Evolutionary conservation across 2,888 invertebrate species (phyloP).

Genomic region (Drosophila demipolita): DNA sequence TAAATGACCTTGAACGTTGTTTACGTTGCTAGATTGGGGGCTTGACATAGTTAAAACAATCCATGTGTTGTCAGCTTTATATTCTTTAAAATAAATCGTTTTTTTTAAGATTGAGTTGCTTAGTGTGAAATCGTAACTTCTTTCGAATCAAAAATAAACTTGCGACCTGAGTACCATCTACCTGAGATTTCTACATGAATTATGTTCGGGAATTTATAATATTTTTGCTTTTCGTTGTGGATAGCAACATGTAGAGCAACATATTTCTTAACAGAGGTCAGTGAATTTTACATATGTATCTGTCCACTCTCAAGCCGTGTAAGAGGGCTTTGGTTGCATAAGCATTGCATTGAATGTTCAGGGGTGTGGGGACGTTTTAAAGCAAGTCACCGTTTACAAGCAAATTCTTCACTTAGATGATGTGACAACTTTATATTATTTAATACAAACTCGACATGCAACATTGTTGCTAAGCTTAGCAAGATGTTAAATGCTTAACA

Average conservation of each 20-base stretch:
- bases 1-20: background rate
- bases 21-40: background rate
- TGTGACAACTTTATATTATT: background rate
- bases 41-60: too few relatives aligned
- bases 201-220: background rate
- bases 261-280: constrained; percentile 2
- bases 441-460: background rate
- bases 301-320: background rate
- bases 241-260: background rate
- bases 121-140: background rate
- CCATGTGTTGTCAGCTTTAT: too few relatives aligned
- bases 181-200: background rate
- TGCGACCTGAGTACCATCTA: background rate
- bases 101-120: too few relatives aligned
- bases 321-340: background rate
- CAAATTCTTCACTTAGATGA: background rate
- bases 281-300: constrained; percentile 1
- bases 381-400: background rate
- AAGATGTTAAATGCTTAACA: constrained; percentile 1
- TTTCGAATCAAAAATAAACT: background rate
- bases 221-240: background rate
- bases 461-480: background rate
- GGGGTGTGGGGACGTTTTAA: background rate
- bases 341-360: background rate
- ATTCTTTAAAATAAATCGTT: too few relatives aligned